Evolutionary conservation across 2,888 invertebrate genomes (phyloP).

Genomic region (Colostygia pectinataria): DNA sequence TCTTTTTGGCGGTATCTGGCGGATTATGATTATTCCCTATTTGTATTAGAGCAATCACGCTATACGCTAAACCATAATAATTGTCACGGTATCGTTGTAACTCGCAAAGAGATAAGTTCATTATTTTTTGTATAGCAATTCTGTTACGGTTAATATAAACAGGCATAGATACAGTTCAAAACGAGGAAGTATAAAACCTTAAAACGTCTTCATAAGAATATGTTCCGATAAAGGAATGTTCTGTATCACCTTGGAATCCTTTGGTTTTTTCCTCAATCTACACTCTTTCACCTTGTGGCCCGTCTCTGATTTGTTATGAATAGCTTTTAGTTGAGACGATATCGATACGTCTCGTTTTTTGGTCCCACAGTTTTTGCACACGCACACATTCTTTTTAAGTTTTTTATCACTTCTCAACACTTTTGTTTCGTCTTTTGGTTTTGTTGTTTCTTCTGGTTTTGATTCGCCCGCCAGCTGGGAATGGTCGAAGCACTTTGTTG

Average conservation of each 20-base stretch:
- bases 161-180: neutral
- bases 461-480: constrained; percentile 58
- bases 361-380: constrained; percentile 56
- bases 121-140: no score
- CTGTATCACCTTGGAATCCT: constrained; percentile 54
- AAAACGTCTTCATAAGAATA: constrained; percentile 72
- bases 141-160: no score
- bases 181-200: constrained; percentile 7
- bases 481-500: constrained; percentile 72
- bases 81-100: no score
- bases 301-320: constrained; percentile 73
- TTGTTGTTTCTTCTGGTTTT: constrained; percentile 8
- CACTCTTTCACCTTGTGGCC: constrained; percentile 71
- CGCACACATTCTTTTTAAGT: constrained; percentile 47
- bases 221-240: constrained; percentile 66
- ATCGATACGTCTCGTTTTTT: constrained; percentile 69
- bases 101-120: no score
- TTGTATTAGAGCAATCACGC: no score
- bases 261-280: constrained; percentile 63
- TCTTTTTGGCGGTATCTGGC: no score
- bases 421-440: constrained; percentile 30
- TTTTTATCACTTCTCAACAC: constrained; percentile 40
- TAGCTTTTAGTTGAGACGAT: constrained; percentile 70
- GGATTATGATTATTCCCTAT: no score
- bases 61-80: no score